Conservation (phyloP, 2,888 invertebrate species). For the Gerris lacustris region DNA sequence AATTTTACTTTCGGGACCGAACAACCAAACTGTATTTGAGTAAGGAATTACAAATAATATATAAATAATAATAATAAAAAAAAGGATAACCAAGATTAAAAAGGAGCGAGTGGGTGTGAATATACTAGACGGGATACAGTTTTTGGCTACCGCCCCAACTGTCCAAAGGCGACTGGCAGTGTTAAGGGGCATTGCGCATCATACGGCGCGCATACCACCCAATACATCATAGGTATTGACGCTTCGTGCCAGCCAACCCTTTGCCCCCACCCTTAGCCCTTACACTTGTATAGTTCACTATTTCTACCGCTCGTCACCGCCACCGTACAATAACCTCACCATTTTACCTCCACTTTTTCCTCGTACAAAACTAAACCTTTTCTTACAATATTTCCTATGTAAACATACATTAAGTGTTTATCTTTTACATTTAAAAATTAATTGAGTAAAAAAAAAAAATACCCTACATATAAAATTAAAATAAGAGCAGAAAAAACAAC, state of each 20-base stretch:
- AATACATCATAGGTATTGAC: constrained; percentile 3
- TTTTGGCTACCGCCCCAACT: background rate
- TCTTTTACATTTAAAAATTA: too few relatives aligned
- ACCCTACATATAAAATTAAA: too few relatives aligned
- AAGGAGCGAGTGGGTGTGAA: background rate
- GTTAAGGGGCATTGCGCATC: background rate
- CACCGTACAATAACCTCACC: background rate
- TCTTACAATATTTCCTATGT: too few relatives aligned
- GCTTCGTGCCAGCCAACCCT: background rate
- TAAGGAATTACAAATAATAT: too few relatives aligned
- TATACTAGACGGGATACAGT: background rate
- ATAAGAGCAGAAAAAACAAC: too few relatives aligned
- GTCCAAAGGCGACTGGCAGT: background rate
- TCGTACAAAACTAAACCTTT: too few relatives aligned
- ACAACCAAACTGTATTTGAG: too few relatives aligned
- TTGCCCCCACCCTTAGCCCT: background rate
- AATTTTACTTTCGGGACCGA: too few relatives aligned
- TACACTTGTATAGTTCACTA: background rate
- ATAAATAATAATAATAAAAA: too few relatives aligned
- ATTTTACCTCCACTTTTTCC: background rate
- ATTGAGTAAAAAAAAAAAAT: too few relatives aligned
- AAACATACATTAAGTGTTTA: too few relatives aligned
- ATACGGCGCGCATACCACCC: background rate
- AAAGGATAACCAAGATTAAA: too few relatives aligned
- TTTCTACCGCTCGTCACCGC: background rate